Evolutionary conservation across 2,888 invertebrate species (phyloP), one percentile per base, ranked within the genome.

Genomic region (Drosophila tanythrix): DNA sequence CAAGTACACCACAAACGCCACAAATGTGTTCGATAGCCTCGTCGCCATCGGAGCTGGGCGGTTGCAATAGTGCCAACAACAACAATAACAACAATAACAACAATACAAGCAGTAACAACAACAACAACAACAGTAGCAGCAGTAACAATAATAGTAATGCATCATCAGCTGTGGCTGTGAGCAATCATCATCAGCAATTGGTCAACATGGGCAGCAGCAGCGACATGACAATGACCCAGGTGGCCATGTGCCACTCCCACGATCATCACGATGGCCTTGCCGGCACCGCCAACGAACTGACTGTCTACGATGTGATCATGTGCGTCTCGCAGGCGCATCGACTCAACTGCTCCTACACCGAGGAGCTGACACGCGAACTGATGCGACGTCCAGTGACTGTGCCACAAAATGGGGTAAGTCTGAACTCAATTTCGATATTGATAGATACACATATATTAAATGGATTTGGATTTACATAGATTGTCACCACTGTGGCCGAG

Each of bases 261-360:
- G 79, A 79, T 66, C 79, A 79, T 64, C 79, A 89, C 48, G 90
- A 84, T 55, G 87, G 79, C 60, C 94, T 95, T 52, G 93, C 90
- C 67, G 89, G 94, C 74, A 82, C 93, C 60, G 94, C 94, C 76
- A 89, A 85, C 58, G 94, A 96, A 91, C 92, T 96, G 87, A 95
- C 96, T 58, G 95, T 96, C 79, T 96, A 97, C 92, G 97, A 97
- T 93, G 95, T 97, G 85, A 97, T 97, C 85, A 94, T 96, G 85
- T 95, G 96, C 89, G 95, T 97, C 55, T 96, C 96, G 10, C 96
- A 96, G 91, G 98, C 98, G 8, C 98, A 99, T 93, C 96, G 96
- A 88, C 95, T 96, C 82, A 96, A 98, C 93, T 98, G 98, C 94
- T 96, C 96, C 74, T 98, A 97, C 93, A 97, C 97, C 27, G 97